Percentiles rank a stretch among this genome's conserved stretches.
Conservation (phyloP, 2,888 invertebrate species). For the Drosophila monieri region DNA sequence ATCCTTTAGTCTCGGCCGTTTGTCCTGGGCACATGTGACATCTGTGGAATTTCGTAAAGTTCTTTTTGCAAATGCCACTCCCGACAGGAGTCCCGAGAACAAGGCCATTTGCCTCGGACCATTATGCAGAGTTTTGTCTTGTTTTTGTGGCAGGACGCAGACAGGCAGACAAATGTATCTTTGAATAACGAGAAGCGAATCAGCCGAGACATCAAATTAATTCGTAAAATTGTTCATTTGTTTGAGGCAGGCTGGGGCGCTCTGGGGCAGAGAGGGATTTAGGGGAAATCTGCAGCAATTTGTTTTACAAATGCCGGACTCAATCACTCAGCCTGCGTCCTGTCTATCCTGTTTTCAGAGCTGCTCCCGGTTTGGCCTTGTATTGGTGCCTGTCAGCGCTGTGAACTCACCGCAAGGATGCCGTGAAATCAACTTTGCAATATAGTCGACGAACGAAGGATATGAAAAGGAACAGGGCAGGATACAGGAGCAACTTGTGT, state of each 20-base stretch:
- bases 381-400: conserved; percentile 49
- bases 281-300: conserved; percentile 47
- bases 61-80: conserved; percentile 9
- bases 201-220: conserved; percentile 47
- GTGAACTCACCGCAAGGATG: conserved; percentile 18
- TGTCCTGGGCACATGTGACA: conserved; percentile 38
- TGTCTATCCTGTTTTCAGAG: conserved; percentile 9
- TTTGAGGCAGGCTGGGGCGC: background rate
- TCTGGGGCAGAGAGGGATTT: conserved; percentile 27
- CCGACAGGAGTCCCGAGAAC: conserved; percentile 2
- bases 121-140: conserved; percentile 25
- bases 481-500: conserved; percentile 19
- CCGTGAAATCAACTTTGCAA: conserved; percentile 35
- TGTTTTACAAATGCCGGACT: conserved; percentile 55
- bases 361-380: background rate
- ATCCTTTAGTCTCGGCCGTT: conserved; percentile 34
- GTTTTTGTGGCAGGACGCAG: conserved; percentile 18
- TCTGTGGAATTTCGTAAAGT: conserved; percentile 30
- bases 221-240: conserved; percentile 42
- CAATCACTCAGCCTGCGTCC: conserved; percentile 52
- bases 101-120: conserved; percentile 32
- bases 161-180: conserved; percentile 38
- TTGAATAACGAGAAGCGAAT: conserved; percentile 37
- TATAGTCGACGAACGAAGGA: conserved; percentile 15
- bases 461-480: background rate